phyloP scores from a whole-genome alignment of 2,888 invertebrate species.

The Oxyteleia sp. region DNA sequence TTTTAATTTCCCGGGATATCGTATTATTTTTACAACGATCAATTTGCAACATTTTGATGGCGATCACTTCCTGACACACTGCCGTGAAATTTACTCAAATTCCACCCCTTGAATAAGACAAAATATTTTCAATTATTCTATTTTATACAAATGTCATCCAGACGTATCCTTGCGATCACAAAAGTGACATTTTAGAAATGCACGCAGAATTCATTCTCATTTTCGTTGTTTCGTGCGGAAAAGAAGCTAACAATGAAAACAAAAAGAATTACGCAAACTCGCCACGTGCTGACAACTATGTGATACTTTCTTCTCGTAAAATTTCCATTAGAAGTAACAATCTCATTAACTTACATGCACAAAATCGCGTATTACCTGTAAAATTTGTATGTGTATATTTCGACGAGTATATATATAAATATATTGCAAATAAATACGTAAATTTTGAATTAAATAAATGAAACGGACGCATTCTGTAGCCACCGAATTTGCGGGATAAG shows the following conservation, averaged over 20 bases:
- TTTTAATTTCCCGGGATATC: too few species aligned
- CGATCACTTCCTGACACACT: slow-evolving; percentile 8
- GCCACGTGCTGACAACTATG: slow-evolving; percentile 31
- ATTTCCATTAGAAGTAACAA: slow-evolving; percentile 13
- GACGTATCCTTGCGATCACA: slow-evolving; percentile 22
- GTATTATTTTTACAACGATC: neutral
- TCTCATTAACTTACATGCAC: slow-evolving; percentile 35
- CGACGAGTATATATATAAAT: slow-evolving; percentile 14
- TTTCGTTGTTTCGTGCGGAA: slow-evolving; percentile 1
- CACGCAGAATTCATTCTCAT: slow-evolving; percentile 43
- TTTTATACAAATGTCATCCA: neutral
- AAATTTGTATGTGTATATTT: slow-evolving; percentile 27
- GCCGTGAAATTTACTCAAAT: neutral
- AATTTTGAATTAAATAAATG: slow-evolving; percentile 12
- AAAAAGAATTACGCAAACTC: too few species aligned
- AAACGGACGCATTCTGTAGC: neutral
- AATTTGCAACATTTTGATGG: neutral
- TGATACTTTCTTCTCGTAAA: slow-evolving; percentile 39
- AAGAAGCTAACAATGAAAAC: too few species aligned
- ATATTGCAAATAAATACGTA: slow-evolving; percentile 22
- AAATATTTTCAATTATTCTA: neutral
- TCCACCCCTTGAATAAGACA: neutral
- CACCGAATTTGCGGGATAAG: neutral
- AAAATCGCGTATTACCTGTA: slow-evolving; percentile 35
- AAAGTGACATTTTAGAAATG: slow-evolving; percentile 39